Evolutionary conservation across 1,140 invertebrate genomes (phyloP), one percentile per base, ranked within the genome.

Genomic region (Holotrichia oblita): DNA sequence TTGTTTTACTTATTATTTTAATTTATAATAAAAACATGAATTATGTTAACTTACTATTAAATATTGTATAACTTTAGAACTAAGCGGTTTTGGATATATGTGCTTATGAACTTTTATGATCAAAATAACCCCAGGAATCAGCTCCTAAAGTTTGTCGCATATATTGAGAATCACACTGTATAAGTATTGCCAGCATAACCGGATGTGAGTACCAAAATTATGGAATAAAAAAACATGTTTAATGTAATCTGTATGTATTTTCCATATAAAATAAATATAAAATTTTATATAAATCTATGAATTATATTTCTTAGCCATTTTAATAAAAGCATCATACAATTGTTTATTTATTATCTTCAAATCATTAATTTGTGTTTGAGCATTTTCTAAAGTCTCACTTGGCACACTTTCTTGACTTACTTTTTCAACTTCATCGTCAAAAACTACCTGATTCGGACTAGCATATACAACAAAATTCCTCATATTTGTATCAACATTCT

Each of bases 271-370:
- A 14, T 14, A 10, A 48, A 48, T 48, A 69, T 22, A 69, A 69
- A 69, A 24, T 10, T 27, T 2, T 22, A 69, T 3, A 12, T 41
- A 74, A 44, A n/a, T 10, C 2, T 41, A 40, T 2, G 40, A 41
- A 59, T 78, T 80, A 77, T 80, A 82, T 77, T 83, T 83, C 40
- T 81, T 81, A 59, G 77, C 81, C n/a, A 85, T 78, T 40, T 77
- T 40, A 9, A 83, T 73, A 12, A 81, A 79, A 24, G 79, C 78
- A 44, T 81, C 69, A 78, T 82, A 85, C 40, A 85, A 82, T 42
- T 84, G 82, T 22, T 77, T 79, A 81, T 84, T 85, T 24, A 80
- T 79, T 10, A 79, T 78, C 41, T 82, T 79, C 48, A 84, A 81
- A 17, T 79, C 41, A 27, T 73, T 72, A 34, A 41, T 75, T 22